Base-by-base conservation (phyloP, 1,140 invertebrate genomes). In the Camponotus pennsylvanicus region DNA sequence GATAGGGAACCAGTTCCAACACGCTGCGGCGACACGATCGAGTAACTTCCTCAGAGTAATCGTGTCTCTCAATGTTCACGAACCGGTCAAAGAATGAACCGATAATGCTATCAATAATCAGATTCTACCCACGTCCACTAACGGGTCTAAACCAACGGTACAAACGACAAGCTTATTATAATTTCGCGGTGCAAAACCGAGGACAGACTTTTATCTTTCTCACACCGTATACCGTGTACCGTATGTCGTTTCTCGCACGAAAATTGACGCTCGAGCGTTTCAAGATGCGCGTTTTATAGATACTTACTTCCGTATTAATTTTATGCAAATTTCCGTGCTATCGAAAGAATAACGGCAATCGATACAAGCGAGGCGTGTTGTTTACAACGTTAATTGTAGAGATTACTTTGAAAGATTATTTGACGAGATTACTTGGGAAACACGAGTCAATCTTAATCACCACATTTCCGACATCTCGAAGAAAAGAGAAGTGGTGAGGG, bases 1-100 rank as follows among this genome's bases (percentile, higher is more conserved):
- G 76, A 87, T 82, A 64, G 86, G 79, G 78, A 90, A 90, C 89
- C 89, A 90, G 89, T 90, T 90, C 45, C 49, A 49, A 52, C 61
- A 63, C 42, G 59, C 63, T 42, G 67, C 37, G 85, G 67, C 37
- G 85, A 90, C 89, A 85, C 88, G 88, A 90, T 69, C 85, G 52
- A n/a, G 55, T 69, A 15, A 59, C 85, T 89, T 86, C 61, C 45
- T 64, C n/a, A 37, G 40, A 78, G 27, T 89, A 77, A 86, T 59
- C 85, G 78, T 69, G 63, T 75, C 66, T 21, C 42, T 55, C 71
- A 34, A 40, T 49, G 55, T 79, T 89, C 55, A 61, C 34, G 85
- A 79, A 59, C 61, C 61, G 67, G 61, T 63, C 63, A 32, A 79
- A 57, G 61, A 69, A 67, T 37, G 34, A 52, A 49, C 59, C 40